Base-by-base conservation (phyloP, 2,113 vertebrate genomes). In the Ifrita kowaldi region DNA sequence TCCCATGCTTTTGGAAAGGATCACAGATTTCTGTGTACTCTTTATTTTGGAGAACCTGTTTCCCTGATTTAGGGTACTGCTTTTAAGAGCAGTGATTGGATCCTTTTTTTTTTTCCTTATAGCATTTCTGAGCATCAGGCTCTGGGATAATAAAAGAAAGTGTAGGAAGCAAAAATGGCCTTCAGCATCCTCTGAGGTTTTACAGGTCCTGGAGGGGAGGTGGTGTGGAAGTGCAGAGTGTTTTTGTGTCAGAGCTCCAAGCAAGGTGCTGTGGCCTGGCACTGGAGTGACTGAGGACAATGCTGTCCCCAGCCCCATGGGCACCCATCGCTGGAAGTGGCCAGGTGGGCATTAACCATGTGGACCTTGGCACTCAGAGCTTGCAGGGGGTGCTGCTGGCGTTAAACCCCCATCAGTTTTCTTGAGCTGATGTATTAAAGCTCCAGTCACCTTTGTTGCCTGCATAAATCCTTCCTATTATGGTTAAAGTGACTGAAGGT, bases 261-360 rank as follows among this genome's bases (percentile, higher is more conserved):
- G 47, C 46, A 20, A 35, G 82, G 46, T 77, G 47, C 47, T 1
- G 0, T 49, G 74, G 74, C 2, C 5, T 26, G 18, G 52, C 17
- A 20, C 6, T 50, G 65, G 50, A 59, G 16, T 17, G 30, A 23
- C 68, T 74, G 77, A 53, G 62, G 35, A 39, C 0, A 0, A 30
- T 55, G 57, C 27, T 1, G 39, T 64, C 30, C 69, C 46, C 83
- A 90, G 22, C 37, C 44, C 62, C 0, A 0, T 44, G 20, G 37
- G 26, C 20, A 33, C 22, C 47, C 23, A 2, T 47, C 2, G 6
- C 23, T 44, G 7, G 0, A 55, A 24, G 71, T 3, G 3, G 16
- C 44, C 15, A 20, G 13, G 59, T 21, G 49, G 84, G 19, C 3
- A 4, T 84, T 52, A 23, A 13, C 59, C 46, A 16, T 2, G 11